Evolutionary conservation across 2,797 vertebrate genomes (phyloP).

Genomic region (Parauchenoglanis punctatus): DNA sequence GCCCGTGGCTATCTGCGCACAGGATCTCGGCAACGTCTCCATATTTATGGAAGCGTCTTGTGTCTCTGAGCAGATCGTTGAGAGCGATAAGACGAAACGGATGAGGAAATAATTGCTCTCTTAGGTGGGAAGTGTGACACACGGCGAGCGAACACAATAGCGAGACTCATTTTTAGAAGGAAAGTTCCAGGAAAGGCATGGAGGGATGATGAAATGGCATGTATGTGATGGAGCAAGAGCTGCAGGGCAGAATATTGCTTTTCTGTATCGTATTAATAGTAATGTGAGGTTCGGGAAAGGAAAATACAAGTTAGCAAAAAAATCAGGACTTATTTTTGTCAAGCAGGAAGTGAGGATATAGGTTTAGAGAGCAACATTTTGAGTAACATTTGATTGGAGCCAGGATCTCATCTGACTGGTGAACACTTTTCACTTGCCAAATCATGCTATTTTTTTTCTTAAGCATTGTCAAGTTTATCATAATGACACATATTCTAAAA

Average conservation of each 20-base stretch:
- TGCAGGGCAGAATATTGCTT: constrained; percentile 13
- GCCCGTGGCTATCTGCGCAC: constrained; percentile 65
- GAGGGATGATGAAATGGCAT: constrained; percentile 40
- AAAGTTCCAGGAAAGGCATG: constrained; percentile 28
- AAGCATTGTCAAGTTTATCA: background rate
- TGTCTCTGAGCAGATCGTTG: constrained; percentile 79
- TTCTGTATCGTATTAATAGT: constrained; percentile 18
- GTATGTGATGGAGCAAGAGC: constrained; percentile 16
- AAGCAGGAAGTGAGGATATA: constrained; percentile 1
- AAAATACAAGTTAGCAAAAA: constrained; percentile 10
- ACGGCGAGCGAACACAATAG: constrained; percentile 58
- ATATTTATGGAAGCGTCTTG: constrained; percentile 82
- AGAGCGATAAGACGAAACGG: constrained; percentile 69
- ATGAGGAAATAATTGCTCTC: constrained; percentile 77
- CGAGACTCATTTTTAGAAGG: constrained; percentile 45
- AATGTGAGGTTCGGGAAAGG: background rate
- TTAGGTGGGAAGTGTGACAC: constrained; percentile 69
- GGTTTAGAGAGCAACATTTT: background rate
- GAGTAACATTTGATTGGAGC: background rate
- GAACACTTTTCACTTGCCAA: background rate
- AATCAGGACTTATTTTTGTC: constrained; percentile 4
- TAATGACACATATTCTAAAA: background rate
- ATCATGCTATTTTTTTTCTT: background rate
- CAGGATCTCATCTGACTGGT: background rate
- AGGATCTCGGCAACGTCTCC: constrained; percentile 71